phyloP scores from a whole-genome alignment of 1,140 invertebrate species.

The Carposina sasakii region DNA sequence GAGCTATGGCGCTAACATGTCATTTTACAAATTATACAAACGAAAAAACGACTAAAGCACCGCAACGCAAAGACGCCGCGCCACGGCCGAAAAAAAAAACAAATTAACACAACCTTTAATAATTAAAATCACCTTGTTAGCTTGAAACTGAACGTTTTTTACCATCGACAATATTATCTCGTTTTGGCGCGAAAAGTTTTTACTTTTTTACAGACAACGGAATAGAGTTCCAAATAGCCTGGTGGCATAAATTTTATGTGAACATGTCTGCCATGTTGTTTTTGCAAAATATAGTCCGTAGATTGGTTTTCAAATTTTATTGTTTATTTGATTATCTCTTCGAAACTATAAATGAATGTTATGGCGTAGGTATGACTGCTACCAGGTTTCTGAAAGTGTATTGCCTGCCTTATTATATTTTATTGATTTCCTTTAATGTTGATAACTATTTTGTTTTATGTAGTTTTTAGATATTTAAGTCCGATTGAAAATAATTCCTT shows the following conservation, averaged over 20 bases:
- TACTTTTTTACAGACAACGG: too few species aligned
- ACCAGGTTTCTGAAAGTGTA: too few species aligned
- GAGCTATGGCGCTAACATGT: slow-evolving; percentile 47
- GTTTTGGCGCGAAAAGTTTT: slow-evolving; percentile 9
- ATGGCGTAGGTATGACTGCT: too few species aligned
- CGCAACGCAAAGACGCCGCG: slow-evolving; percentile 36
- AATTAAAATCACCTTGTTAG: slow-evolving; percentile 61
- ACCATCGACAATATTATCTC: slow-evolving; percentile 20
- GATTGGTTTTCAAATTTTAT: slow-evolving; percentile 36
- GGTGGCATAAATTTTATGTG: slow-evolving; percentile 2
- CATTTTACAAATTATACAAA: slow-evolving; percentile 60
- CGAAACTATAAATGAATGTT: slow-evolving; percentile 15
- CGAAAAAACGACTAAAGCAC: slow-evolving; percentile 38
- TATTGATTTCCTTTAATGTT: too few species aligned
- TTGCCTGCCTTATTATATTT: too few species aligned
- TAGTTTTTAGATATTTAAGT: too few species aligned
- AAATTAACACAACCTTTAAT: slow-evolving; percentile 55
- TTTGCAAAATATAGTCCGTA: slow-evolving; percentile 29
- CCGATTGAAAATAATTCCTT: too few species aligned
- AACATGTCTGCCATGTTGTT: slow-evolving; percentile 26
- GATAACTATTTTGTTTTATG: too few species aligned
- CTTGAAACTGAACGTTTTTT: slow-evolving; percentile 31
- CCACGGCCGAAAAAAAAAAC: slow-evolving; percentile 33
- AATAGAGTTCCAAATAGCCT: too few species aligned
- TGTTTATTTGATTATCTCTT: slow-evolving; percentile 35